phyloP scores from a whole-genome alignment of 2,888 invertebrate genomes.

The Perdita meconis region DNA sequence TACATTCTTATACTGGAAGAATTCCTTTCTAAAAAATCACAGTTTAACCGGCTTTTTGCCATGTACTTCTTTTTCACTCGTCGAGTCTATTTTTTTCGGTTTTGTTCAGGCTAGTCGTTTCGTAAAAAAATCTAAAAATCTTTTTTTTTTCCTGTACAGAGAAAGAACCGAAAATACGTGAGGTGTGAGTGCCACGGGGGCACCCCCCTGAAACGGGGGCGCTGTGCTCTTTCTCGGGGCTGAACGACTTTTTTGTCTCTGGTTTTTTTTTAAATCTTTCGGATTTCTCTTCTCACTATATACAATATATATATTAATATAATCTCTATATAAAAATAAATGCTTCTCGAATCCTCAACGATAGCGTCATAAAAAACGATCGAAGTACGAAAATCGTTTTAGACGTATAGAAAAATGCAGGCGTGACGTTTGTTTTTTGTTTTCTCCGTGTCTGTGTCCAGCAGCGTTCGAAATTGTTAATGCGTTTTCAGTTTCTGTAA shows the following conservation, averaged over 20 bases:
- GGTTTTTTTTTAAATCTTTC: constrained; percentile 15
- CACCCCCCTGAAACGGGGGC: constrained; percentile 48
- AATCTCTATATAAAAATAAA: constrained; percentile 80
- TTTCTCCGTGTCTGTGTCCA: constrained; percentile 18
- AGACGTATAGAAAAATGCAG: constrained; percentile 55
- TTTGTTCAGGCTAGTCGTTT: constrained; percentile 38
- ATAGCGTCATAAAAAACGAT: constrained; percentile 74
- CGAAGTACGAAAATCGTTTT: constrained; percentile 55
- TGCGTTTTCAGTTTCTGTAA: not conserved
- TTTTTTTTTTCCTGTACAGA: constrained; percentile 50
- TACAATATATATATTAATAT: constrained; percentile 49
- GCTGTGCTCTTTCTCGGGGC: constrained; percentile 28
- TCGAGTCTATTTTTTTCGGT: not conserved
- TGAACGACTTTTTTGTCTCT: constrained; percentile 22
- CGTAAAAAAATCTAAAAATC: constrained; percentile 63
- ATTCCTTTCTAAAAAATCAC: constrained; percentile 47
- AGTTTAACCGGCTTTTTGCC: constrained; percentile 43
- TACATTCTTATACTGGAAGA: constrained; percentile 17
- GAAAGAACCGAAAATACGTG: constrained; percentile 55
- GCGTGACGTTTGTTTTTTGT: constrained; percentile 1
- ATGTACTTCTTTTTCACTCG: constrained; percentile 5
- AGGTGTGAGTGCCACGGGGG: constrained; percentile 18
- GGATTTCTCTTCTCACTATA: constrained; percentile 53
- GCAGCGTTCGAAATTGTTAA: constrained; percentile 35
- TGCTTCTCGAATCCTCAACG: constrained; percentile 74